Base-by-base conservation (phyloP, 2,888 invertebrate genomes). In the Anorthoa munda region DNA sequence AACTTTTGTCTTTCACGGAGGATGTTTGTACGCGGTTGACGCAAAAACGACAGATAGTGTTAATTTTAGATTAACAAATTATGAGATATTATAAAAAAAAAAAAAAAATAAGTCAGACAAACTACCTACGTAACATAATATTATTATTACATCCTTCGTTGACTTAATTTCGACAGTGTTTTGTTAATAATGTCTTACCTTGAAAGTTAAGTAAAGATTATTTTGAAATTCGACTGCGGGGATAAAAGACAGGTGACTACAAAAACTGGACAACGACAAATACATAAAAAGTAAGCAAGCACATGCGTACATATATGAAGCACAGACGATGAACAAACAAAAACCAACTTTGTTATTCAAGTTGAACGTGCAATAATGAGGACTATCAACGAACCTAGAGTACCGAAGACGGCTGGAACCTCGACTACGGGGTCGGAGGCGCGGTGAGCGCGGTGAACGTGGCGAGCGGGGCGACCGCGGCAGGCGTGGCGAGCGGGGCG, bases 361-460 rank as follows among this genome's bases (percentile, higher is more conserved):
- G 26, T 67, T 65, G 72, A 75, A 73, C 77, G 61, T 81, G 76
- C 77, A 84, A 65, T 67, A 74, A 68, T 72, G 81, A 77, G 72
- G 69, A 74, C 66, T 69, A 63, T 67, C 68, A 83, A 94, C 94
- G 91, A 93, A 95, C 95, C 95, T 95, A 93, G 95, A 94, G 85
- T 95, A 95, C 69, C 95, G 92, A 50, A 93, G 89, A 64, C 95
- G 92, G 88, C 93, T 94, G 83, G 93, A 86, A 69, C 89, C 93
- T 77, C 93, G 94, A 82, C 93, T 93, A 81, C 93, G 94, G n/a
- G 93, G 91, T 48, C 94, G 91, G 23, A 86, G 85, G 72, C 92
- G 91, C n/a, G 88, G 89, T 66, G 90, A 86, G 59, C 87, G 84
- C 61, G 83, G 77, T 51, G 85, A 82, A 63, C 86, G 87, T 26